A percentile compares a stretch with the other conserved stretches of the same genome.
Evolutionary conservation across 2,888 invertebrate genomes (phyloP).

Genomic region (Melipona bicolor): DNA sequence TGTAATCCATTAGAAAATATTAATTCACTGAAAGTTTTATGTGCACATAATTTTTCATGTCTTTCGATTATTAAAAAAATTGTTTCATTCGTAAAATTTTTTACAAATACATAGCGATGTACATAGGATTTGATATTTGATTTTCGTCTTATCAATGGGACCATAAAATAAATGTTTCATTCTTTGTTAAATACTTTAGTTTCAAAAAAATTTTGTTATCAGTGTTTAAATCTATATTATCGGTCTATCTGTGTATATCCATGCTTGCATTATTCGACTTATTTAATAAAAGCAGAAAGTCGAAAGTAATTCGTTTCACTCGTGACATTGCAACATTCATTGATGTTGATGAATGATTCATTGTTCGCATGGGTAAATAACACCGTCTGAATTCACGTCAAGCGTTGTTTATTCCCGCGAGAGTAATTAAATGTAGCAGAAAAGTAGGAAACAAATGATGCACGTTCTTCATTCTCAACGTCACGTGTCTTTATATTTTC

Average conservation of each 20-base stretch:
- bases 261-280: not conserved
- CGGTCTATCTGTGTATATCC: not conserved
- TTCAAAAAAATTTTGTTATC: not conserved
- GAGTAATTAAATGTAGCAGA: slow-evolving; percentile 14
- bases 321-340: not conserved
- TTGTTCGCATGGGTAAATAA: not conserved
- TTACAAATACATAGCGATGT: too few species aligned
- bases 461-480: not conserved
- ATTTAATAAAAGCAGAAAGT: too few species aligned
- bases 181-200: not conserved
- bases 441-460: not conserved
- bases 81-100: not conserved
- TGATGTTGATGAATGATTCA: slow-evolving; percentile 4
- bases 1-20: not conserved
- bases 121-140: not conserved
- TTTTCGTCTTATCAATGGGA: not conserved
- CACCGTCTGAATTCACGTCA: slow-evolving; percentile 9
- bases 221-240: not conserved
- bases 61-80: not conserved
- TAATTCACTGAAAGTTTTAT: not conserved
- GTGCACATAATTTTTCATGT: not conserved
- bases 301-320: not conserved
- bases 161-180: not conserved
- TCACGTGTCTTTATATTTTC: not conserved
- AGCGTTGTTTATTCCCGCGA: not conserved